These are phyloP conservation scores for Camelus dromedarius DNA, from an alignment of 2,113 vertebrate species.

Conservation along the genomic window DNA sequence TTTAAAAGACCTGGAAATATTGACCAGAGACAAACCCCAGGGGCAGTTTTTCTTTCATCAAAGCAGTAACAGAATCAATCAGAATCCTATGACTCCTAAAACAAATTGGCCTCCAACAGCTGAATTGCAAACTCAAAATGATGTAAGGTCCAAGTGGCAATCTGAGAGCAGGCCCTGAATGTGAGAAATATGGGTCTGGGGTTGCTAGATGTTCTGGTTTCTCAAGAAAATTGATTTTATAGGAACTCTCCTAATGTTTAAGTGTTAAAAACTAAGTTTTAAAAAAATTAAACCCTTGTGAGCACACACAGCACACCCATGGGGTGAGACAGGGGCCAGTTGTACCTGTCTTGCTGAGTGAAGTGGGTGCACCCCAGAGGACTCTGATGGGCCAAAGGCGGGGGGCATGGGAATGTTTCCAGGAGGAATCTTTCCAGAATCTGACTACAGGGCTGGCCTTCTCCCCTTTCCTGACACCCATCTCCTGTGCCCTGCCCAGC, in stretches of 20 bases:
- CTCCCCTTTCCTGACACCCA: background rate
- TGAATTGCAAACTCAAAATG: background rate
- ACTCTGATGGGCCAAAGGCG: background rate
- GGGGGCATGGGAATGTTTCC: background rate
- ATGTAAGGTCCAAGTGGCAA: background rate
- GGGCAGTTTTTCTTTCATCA: background rate
- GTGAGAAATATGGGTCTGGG: background rate
- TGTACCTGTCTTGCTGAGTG: background rate
- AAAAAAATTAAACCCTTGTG: background rate
- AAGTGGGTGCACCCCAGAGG: background rate
- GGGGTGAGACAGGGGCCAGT: background rate
- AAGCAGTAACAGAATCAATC: background rate
- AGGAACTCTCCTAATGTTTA: background rate
- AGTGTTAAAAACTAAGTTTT: background rate
- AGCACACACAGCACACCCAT: background rate
- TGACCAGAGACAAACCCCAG: background rate
- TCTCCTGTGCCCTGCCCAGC: background rate
- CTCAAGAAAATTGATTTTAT: slow-evolving; percentile 7
- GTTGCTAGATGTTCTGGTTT: background rate
- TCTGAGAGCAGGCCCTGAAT: background rate
- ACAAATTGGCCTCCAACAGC: background rate
- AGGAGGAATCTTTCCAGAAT: background rate
- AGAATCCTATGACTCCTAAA: background rate
- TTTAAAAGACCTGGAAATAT: background rate
- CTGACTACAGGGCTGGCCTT: background rate